phyloP scores from a whole-genome alignment of 2,888 invertebrate species.

The Chymomyza procnemis region DNA sequence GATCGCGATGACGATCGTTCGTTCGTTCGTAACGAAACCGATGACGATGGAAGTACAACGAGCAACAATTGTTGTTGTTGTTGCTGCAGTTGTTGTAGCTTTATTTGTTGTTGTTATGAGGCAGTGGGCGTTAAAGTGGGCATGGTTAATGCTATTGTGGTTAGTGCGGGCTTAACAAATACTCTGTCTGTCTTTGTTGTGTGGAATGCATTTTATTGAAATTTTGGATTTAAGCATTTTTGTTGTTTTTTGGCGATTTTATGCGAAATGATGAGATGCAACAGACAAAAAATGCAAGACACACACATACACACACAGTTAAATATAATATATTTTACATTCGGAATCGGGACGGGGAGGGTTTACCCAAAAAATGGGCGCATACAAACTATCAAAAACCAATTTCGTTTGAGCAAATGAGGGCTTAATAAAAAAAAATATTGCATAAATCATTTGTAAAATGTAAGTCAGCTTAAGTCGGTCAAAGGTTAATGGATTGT shows the following conservation, averaged over 20 bases:
- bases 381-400: neutral
- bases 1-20: neutral
- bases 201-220: neutral
- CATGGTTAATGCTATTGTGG: neutral
- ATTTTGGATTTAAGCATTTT: neutral
- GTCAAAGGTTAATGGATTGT: conserved; percentile 29
- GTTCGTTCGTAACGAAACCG: conserved; percentile 4
- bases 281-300: conserved; percentile 45
- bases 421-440: neutral
- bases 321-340: too few relatives aligned
- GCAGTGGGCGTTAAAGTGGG: conserved; percentile 4
- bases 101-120: neutral
- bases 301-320: conserved; percentile 34
- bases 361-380: neutral
- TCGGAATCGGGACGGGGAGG: too few relatives aligned
- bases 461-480: conserved; percentile 41
- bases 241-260: neutral
- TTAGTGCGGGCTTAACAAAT: neutral
- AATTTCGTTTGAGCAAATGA: neutral
- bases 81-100: conserved; percentile 16
- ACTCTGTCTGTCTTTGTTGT: neutral
- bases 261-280: conserved; percentile 56
- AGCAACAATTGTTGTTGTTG: conserved; percentile 24
- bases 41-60: conserved; percentile 2
- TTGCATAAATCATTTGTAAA: conserved; percentile 3